These are phyloP conservation scores for Tryphoninae sp. DNA, from an alignment of 2,888 invertebrate species.

Conservation along the genomic window DNA sequence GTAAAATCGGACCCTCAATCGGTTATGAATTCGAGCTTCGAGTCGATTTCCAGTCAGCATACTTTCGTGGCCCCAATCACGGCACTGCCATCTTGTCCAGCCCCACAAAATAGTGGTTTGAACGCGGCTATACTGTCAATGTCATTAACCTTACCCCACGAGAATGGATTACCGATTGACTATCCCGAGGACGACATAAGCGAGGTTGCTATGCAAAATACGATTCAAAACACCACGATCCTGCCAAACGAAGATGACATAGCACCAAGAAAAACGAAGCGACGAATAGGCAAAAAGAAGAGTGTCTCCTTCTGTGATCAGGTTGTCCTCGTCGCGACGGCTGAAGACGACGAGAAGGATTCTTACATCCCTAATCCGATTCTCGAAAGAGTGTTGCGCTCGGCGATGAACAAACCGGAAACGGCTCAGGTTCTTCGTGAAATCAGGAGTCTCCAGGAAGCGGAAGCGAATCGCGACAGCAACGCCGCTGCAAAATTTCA, in stretches of 20 bases:
- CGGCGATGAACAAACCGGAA: conserved; percentile 90
- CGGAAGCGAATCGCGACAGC: conserved; percentile 79
- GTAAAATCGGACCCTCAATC: conserved; percentile 62
- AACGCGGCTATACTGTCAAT: conserved; percentile 78
- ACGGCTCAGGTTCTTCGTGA: conserved; percentile 83
- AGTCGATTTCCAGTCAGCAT: conserved; percentile 73
- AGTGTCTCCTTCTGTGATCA: conserved; percentile 97
- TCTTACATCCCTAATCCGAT: conserved; percentile 96
- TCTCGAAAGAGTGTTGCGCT: conserved; percentile 91
- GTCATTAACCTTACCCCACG: conserved; percentile 81
- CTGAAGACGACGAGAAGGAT: conserved; percentile 95
- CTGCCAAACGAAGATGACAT: conserved; percentile 78
- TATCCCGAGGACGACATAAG: conserved; percentile 79
- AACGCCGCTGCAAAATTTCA: conserved; percentile 79
- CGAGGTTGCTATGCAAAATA: conserved; percentile 80
- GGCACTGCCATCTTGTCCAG: conserved; percentile 29
- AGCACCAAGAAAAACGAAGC: conserved; percentile 82
- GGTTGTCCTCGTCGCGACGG: conserved; percentile 95
- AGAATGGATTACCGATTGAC: conserved; percentile 82
- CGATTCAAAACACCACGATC: conserved; percentile 79
- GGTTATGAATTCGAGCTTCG: conserved; percentile 66
- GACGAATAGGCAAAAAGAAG: conserved; percentile 88
- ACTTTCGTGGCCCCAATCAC: conserved; percentile 59
- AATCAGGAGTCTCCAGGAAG: conserved; percentile 82
- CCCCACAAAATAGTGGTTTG: conserved; percentile 70